phyloP scores from a whole-genome alignment of 2,113 vertebrate genomes.

The Accipiter cooperii region DNA sequence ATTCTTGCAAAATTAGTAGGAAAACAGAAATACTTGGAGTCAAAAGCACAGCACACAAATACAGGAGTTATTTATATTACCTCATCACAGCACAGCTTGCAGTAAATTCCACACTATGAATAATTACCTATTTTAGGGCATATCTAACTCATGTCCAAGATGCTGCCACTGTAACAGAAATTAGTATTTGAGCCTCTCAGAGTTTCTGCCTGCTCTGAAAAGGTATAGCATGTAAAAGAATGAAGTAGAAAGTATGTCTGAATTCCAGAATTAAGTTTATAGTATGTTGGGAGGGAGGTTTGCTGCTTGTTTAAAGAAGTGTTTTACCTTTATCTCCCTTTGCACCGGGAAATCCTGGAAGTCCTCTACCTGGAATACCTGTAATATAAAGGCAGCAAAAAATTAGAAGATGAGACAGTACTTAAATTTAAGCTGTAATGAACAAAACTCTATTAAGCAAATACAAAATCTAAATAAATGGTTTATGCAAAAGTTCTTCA shows the following conservation, averaged over 20 bases:
- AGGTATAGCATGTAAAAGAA: not conserved
- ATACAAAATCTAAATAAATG: not conserved
- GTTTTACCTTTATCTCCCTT: conserved; percentile 84
- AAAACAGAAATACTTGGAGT: conserved; percentile 22
- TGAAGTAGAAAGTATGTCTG: not conserved
- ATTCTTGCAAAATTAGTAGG: conserved; percentile 44
- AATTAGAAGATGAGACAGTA: not conserved
- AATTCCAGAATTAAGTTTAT: not conserved
- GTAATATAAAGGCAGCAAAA: not conserved
- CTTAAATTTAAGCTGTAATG: not conserved
- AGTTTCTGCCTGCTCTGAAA: not conserved
- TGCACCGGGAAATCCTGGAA: conserved; percentile 77
- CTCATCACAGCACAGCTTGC: conserved; percentile 37
- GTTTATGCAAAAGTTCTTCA: not conserved
- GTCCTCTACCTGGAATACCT: conserved; percentile 85
- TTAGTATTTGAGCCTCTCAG: not conserved
- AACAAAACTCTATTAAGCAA: not conserved
- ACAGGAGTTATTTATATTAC: conserved; percentile 30
- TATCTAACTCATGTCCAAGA: conserved; percentile 27
- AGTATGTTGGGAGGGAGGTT: not conserved
- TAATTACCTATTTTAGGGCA: conserved; percentile 54
- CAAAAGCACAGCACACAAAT: conserved; percentile 49
- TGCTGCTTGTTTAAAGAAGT: not conserved
- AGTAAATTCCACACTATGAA: conserved; percentile 2
- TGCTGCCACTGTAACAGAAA: conserved; percentile 28